Evolutionary conservation across 2,888 invertebrate species (phyloP), one percentile per base, ranked within the genome.

Genomic region (Apodemia hepburni): DNA sequence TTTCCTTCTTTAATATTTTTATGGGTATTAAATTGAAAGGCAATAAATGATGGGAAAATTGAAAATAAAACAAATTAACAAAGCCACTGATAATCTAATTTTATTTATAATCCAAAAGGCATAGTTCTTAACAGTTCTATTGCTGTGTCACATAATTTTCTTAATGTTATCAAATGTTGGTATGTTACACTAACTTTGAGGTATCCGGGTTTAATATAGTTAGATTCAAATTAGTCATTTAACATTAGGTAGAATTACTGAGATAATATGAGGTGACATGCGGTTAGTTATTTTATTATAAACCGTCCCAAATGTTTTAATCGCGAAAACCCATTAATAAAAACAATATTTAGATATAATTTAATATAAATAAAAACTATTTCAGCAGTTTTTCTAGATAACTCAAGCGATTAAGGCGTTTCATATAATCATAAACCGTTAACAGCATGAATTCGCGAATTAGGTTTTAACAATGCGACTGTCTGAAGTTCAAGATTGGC

Each of bases 101-200:
- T 22, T 42, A 47, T 29, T 58, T 61, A 61, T 17, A 49, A 33
- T 42, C 15, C 15, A 15, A 42, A 42, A 42, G 3, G 42, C 42
- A 42, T 15, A 15, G 15, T 12, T 42, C 42, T 42, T 12, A 42
- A 42, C 15, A 42, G 15, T 15, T 12, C 42, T 42, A 15, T 42
- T 42, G 15, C 42, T 15, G 42, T 42, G 15, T 15, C 42, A 12
- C 42, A 38, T 29, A 61, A 61, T 61, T 61, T 58, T 49, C 58
- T 49, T 65, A 66, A 65, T 72, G 71, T 74, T 72, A 71, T 70
- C 73, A 72, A 74, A 72, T 69, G 69, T 70, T 62, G 42, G 4
- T 42, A 62, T 68, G 66, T 69, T 66, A 67, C 71, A 85, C 82
- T 85, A 87, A 88, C 79, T 79, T 79, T 81, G 79, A 78, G 85